A percentile compares a stretch with the other conserved stretches of the same genome.
Conservation (phyloP, 1,140 invertebrate species). For the Eriosoma lanigerum region DNA sequence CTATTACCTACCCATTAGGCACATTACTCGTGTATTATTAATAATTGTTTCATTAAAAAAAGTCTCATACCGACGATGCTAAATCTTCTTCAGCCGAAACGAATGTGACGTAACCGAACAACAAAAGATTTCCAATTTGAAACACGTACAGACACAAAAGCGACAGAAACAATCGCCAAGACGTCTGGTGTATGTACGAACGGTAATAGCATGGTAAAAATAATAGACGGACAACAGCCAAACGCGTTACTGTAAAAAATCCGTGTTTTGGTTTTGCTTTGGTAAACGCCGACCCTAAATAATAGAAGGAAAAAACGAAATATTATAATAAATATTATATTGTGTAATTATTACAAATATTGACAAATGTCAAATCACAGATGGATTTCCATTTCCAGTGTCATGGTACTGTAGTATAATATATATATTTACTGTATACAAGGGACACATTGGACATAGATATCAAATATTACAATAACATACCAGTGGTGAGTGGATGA, state of each 20-base stretch:
- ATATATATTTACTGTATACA: neutral
- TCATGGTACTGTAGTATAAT: no score
- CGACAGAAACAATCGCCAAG: conserved; percentile 69
- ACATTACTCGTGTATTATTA: no score
- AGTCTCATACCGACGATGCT: neutral
- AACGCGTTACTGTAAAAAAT: conserved; percentile 75
- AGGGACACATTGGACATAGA: neutral
- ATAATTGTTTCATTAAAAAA: no score
- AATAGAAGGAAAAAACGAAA: conserved; percentile 53
- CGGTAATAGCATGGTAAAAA: conserved; percentile 78
- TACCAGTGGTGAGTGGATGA: neutral
- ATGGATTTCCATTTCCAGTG: no score
- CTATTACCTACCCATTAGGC: no score
- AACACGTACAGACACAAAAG: conserved; percentile 76
- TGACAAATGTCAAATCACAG: no score
- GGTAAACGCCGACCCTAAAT: conserved; percentile 87
- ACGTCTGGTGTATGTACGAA: conserved; percentile 90
- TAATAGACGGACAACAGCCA: conserved; percentile 75
- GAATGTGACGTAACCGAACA: conserved; percentile 44
- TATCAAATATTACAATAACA: neutral
- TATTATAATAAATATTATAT: no score
- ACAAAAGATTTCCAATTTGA: conserved; percentile 69
- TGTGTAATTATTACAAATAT: no score
- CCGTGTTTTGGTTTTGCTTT: conserved; percentile 91
- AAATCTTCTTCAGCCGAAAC: conserved; percentile 25